Conservation (phyloP, 2,113 vertebrate species). For the Lepus timidus region DNA sequence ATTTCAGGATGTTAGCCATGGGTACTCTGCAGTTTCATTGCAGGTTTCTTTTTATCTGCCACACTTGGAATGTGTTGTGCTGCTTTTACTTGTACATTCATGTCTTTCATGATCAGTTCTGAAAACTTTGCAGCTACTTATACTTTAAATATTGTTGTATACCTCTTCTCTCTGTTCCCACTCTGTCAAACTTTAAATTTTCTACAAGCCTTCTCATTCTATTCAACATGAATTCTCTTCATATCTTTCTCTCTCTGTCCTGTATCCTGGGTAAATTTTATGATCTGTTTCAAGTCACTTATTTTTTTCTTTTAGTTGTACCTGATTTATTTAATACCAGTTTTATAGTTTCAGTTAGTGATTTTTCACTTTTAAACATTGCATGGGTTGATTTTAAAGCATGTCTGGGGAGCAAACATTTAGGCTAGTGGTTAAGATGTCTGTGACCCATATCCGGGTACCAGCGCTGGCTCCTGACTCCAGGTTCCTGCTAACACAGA, state of each 20-base stretch:
- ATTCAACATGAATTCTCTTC: neutral
- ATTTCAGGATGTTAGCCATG: neutral
- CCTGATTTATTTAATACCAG: neutral
- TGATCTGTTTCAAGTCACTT: neutral
- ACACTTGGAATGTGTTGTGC: neutral
- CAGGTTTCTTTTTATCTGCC: neutral
- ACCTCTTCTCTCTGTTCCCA: neutral
- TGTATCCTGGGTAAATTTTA: neutral
- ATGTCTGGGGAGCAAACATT: neutral
- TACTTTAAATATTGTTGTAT: neutral
- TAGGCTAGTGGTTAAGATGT: too few species aligned
- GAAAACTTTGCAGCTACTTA: neutral
- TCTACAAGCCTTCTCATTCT: neutral
- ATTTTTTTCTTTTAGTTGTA: neutral
- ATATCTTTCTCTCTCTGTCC: neutral
- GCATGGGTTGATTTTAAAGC: neutral
- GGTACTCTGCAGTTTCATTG: neutral
- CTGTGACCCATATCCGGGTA: too few species aligned
- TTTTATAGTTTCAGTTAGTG: constrained; percentile 22
- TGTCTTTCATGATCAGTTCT: neutral
- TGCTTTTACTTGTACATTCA: neutral
- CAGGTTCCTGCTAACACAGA: too few species aligned
- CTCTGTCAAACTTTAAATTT: neutral
- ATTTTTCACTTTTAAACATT: neutral
- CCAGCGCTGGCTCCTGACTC: too few species aligned